phyloP scores from a whole-genome alignment of 1,140 invertebrate species.

The Drosophila melanogaster region Release_6_plus_ISO1_MT NT_033779.5:1865001-1865500 shows the following conservation, averaged over 20 bases:
- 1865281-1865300: not conserved
- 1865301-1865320: not conserved
- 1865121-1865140: conserved; percentile 86
- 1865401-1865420: too few species aligned
- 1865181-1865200: conserved; percentile 83
- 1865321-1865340: not conserved
- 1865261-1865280: conserved; percentile 21
- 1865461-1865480: conserved; percentile 87
- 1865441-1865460: conserved; percentile 78
- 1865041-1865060: conserved; percentile 84
- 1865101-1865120: conserved; percentile 88
- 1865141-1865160: conserved; percentile 67
- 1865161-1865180: conserved; percentile 84
- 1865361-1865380: not conserved
- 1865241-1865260: not conserved
- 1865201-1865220: conserved; percentile 83
- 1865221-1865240: conserved; percentile 29
- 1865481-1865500: conserved; percentile 90
- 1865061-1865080: conserved; percentile 84
- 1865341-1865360: not conserved
- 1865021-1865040: conserved; percentile 85
- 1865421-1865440: too few species aligned
- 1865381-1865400: too few species aligned
- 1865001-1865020: conserved; percentile 86
- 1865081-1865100: conserved; percentile 87